A percentile compares a stretch with the other conserved stretches of the same genome.
Conservation (phyloP, 37 sponge, comb jelly and placozoan species). For the Chondrilla cf. caribensis region DNA sequence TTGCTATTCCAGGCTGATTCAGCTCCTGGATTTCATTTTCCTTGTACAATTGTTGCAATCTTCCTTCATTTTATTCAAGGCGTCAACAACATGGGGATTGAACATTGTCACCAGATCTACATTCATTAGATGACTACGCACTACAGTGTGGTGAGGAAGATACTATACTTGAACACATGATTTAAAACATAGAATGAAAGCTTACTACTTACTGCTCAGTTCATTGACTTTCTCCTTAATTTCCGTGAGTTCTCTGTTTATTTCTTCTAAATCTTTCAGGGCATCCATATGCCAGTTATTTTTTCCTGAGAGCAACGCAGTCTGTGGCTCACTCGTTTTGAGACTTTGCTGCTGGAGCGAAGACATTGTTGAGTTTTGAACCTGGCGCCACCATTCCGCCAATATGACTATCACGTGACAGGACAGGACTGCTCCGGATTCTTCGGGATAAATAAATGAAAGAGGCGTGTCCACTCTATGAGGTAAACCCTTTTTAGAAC, state of each 20-base stretch:
- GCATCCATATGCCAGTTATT: constrained; percentile 12
- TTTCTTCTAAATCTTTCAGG: not conserved
- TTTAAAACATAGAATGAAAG: too few species aligned
- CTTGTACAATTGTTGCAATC: constrained; percentile 48
- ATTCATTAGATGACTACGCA: constrained; percentile 51
- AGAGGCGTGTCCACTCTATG: not conserved
- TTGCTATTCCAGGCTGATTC: too few species aligned
- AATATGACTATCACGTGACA: not conserved
- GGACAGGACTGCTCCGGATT: too few species aligned
- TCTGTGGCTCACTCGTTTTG: not conserved
- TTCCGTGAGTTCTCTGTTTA: constrained; percentile 4
- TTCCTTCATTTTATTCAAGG: constrained; percentile 16
- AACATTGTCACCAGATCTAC: constrained; percentile 59
- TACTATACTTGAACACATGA: too few species aligned
- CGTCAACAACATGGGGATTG: constrained; percentile 37
- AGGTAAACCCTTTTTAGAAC: not conserved
- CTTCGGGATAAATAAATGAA: too few species aligned
- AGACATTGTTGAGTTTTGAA: not conserved
- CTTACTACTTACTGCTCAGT: not conserved
- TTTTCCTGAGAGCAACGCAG: too few species aligned
- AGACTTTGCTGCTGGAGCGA: not conserved
- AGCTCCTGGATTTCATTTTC: constrained; percentile 8
- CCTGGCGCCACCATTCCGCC: not conserved
- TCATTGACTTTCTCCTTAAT: constrained; percentile 24
- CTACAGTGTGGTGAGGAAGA: constrained; percentile 4